Evolutionary conservation across 1,140 invertebrate species (phyloP).

Genomic region (Bombus superbus): DNA sequence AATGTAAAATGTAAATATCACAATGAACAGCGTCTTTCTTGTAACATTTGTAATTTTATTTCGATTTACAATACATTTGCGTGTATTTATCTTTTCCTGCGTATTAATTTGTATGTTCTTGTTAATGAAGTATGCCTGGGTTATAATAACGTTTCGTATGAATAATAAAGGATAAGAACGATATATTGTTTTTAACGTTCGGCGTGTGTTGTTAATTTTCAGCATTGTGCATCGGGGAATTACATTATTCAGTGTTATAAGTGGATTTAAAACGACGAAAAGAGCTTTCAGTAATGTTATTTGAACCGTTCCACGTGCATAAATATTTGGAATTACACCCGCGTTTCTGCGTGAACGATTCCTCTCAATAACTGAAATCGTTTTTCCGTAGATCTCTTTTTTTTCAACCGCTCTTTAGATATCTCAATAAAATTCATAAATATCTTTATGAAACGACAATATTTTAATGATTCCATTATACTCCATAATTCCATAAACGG

Average conservation of each 20-base stretch:
- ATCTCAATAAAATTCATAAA: background rate
- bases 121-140: background rate
- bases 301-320: background rate
- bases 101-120: background rate
- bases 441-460: background rate
- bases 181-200: background rate
- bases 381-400: background rate
- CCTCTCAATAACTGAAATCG: background rate
- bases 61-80: background rate
- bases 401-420: background rate
- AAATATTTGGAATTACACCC: background rate
- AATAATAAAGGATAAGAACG: background rate
- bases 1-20: background rate
- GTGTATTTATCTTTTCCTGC: background rate
- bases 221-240: background rate
- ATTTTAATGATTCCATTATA: background rate
- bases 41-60: background rate
- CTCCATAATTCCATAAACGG: no score
- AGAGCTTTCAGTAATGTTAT: conserved; percentile 1
- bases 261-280: conserved; percentile 21
- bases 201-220: conserved; percentile 16
- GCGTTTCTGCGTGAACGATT: background rate
- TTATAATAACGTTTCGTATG: background rate
- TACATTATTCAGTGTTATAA: conserved; percentile 3
- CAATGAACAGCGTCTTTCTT: no score